Base-by-base conservation (phyloP, 1,140 invertebrate genomes). In the Drosophila fuyamai region DNA sequence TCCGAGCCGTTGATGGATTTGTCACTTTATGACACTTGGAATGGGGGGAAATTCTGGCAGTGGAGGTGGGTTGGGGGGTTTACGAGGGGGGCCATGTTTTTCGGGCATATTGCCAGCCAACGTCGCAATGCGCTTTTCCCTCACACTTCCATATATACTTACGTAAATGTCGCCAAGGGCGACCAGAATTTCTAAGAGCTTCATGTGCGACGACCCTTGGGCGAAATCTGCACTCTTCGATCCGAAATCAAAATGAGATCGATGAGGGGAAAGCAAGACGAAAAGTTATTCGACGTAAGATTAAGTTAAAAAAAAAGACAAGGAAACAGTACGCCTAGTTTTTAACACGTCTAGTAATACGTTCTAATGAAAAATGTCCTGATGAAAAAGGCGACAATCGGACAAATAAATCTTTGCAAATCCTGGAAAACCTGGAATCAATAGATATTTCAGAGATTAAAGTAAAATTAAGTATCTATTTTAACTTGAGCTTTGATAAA, bases 1-100 rank as follows among this genome's bases (percentile, higher is more conserved):
- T 75, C 60, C 63, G 79, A 82, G 75, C 79, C 57, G 79, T 77
- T 83, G 79, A 83, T 83, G 79, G 80, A 82, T 83, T 83, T 82
- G 80, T 83, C 79, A 78, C 79, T 83, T 82, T 83, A 83, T 79
- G 79, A 55, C 70, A 75, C 63, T 77, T 56, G 68, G 56, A 55
- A 9, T 43, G 57, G 32, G 44, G 27, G 27, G 8, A 32, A 7
- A 53, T 36, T 35, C 27, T 13, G 29, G 23, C 14, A 9, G 1
- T 29, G n/a, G 27, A 0, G 18, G 40, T 4, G 4, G 0, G 12
- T 3, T 12, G 1, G 18, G 18, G 9, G 38, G 50, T 6, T 23
- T 27, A 9, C 27, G 8, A 14, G 23, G 27, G 48, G 12, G 14
- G 4, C 6, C 10, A 13, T 14, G 16, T 29, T 50, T 63, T 54